Evolutionary conservation across 2,113 vertebrate species (phyloP), one percentile per base, ranked within the genome.

Genomic region (Hemiscyllium ocellatum): DNA sequence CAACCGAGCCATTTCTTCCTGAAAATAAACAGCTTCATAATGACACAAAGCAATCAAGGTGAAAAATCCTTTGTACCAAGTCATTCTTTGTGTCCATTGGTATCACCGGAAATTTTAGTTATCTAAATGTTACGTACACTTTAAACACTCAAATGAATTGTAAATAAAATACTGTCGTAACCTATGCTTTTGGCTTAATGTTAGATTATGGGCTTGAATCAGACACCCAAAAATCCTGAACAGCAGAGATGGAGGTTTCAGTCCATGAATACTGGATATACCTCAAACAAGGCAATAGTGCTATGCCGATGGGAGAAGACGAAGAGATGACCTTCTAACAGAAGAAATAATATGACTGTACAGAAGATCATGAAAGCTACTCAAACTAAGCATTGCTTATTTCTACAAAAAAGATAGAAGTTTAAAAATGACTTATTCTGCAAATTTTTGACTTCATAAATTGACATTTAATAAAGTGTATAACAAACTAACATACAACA

Each of bases 1-100:
- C 47, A 99, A 97, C 42, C 98, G 98, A 19, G 97, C 47, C 99
- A 99, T 99, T 97, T 99, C 99, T 96, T 99, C 99, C 99, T 99
- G 96, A 76, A 97, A 97, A 96, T 96, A 96, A 52, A 87, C 7
- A 96, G 29, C 22, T 95, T 47, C 33, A 96, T 0, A 96, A 56
- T 56, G 29, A 70, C 3, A 52, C 15, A 24, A 95, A 22, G 94
- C n/a, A 93, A 93, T 68, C 20, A 93, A 37, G 33, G n/a, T 93
- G 89, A 2, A 93, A 93, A 66, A 20, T 6, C 2, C 87, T 29
- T 17, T 29, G 29, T 65, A 89, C 15, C 26, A 26, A 26, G 47
- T 6, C 3, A 24, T 52, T 7, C 50, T 8, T 29, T 56, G 52
- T 15, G 24, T 1, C 50, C 5, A 90, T 17, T 20, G 20, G 80